These are phyloP conservation scores for Cavia porcellus DNA, from an alignment of 2,113 vertebrate genomes.

Conservation along the genomic window DNA sequence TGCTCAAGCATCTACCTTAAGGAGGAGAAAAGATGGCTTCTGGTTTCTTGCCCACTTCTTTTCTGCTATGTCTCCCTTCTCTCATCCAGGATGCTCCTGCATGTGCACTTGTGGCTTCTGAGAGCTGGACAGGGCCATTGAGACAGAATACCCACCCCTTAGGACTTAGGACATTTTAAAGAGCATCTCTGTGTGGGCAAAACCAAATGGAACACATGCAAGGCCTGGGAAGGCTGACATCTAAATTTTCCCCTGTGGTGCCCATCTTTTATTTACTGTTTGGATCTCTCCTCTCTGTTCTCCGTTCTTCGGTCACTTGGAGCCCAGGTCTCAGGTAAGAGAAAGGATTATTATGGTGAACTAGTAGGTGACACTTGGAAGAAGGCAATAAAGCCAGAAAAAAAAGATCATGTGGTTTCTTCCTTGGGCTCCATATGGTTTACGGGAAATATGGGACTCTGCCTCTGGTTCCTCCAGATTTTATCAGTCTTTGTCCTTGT, in stretches of 20 bases:
- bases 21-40: neutral
- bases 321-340: neutral
- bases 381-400: neutral
- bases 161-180: neutral
- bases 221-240: neutral
- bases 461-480: neutral
- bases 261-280: neutral
- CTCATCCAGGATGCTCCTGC: neutral
- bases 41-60: neutral
- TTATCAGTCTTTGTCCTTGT: neutral
- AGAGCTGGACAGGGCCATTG: neutral
- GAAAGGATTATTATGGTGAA: neutral
- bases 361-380: neutral
- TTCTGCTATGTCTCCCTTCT: neutral
- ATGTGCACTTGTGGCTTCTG: neutral
- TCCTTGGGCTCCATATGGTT: neutral
- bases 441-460: too few relatives aligned
- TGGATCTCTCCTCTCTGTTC: neutral
- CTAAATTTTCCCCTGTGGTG: neutral
- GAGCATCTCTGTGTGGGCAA: neutral
- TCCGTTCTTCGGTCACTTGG: neutral
- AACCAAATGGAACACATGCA: neutral
- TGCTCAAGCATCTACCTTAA: neutral
- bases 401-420: neutral
- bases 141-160: neutral